Evolutionary conservation across 2,113 vertebrate species (phyloP).

Genomic region (Maccullochella peelii): DNA sequence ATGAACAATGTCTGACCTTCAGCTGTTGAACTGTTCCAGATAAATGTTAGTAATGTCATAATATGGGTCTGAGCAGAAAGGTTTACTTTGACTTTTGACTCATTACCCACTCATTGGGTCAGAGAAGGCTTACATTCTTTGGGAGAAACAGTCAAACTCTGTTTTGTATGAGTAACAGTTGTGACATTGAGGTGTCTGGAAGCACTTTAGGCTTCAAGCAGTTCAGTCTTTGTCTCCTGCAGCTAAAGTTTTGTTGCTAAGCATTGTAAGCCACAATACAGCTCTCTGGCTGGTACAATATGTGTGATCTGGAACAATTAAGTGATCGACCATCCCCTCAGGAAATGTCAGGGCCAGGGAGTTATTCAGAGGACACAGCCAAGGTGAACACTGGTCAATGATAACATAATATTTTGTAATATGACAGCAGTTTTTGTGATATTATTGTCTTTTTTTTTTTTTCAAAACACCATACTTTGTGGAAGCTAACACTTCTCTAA

Average conservation of each 20-base stretch:
- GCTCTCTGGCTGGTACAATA: background rate
- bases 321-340: background rate
- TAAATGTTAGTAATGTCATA: background rate
- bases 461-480: background rate
- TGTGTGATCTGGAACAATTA: constrained; percentile 6
- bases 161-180: constrained; percentile 14
- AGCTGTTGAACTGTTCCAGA: background rate
- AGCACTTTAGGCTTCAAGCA: constrained; percentile 27
- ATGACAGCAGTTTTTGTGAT: background rate
- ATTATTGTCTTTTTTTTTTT: background rate
- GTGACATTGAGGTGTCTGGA: constrained; percentile 41
- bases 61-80: background rate
- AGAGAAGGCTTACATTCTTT: background rate
- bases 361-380: background rate
- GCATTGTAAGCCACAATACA: background rate
- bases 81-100: constrained; percentile 13
- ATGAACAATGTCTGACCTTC: background rate
- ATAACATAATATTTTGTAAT: background rate
- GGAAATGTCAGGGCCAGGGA: background rate
- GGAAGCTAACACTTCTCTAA: background rate
- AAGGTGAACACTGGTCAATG: background rate
- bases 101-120: background rate
- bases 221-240: constrained; percentile 17
- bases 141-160: constrained; percentile 15
- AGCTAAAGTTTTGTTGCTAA: constrained; percentile 16